Base-by-base conservation (phyloP, 2,888 invertebrate genomes). In the Furcula furcula region DNA sequence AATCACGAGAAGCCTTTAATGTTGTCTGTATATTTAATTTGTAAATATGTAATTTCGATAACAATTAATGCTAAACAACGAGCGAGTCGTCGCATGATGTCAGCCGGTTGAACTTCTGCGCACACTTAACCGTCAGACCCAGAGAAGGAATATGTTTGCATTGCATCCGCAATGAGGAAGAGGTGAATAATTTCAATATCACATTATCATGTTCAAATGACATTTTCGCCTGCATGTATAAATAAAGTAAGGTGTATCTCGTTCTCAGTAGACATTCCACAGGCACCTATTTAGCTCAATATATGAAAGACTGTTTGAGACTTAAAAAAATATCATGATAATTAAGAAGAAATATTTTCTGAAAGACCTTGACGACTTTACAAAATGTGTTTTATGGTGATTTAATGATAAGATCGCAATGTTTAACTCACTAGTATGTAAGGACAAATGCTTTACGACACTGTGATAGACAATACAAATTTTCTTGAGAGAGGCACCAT, bases 401-500 rank as follows among this genome's bases (percentile, higher is more conserved):
- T 80, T 76, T 85, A 81, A 76, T 78, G 63, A 76, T 86, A 85
- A 86, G 79, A 86, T 78, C 82, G 75, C 78, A 78, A 78, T 71
- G 73, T 76, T 73, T 76, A 79, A 87, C 82, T 87, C 87, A 81
- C 78, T 87, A 88, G 87, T 78, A 81, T 85, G 76, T 88, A 87
- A 87, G 87, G 80, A 87, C 80, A 85, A 85, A 87, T 85, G 85
- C 86, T 83, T 86, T 86, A 83, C 72, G 77, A 74, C 84, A 80
- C 86, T 87, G 87, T 87, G 88, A 87, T 87, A 85, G 80, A 77
- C 80, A 76, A 80, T 81, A 79, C 76, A 76, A 76, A 76, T 79
- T 73, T 76, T 77, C 65, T 75, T 70, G 81, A 80, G 77, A 71
- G 71, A 74, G 72, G 75, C 80, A 77, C 77, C 77, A 76, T 74